Base-by-base conservation (phyloP, 1,140 invertebrate genomes). In the Acyrthosiphon pisum region DNA sequence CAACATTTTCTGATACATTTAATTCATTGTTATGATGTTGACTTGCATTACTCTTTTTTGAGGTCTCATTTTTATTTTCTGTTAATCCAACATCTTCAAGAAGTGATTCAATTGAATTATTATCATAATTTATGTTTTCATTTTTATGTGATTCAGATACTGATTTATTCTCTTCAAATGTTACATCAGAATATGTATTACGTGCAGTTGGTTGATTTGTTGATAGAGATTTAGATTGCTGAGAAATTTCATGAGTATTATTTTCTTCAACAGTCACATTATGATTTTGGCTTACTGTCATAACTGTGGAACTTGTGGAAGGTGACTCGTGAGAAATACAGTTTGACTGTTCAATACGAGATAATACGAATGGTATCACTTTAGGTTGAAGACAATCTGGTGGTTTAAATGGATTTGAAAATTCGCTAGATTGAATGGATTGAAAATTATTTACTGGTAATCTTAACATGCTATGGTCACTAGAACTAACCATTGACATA, bases 351-450 rank as follows among this genome's bases (percentile, higher is more conserved):
- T 92, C 46, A 53, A 48, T 37, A 37, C n/a, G 68, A 46, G 91
- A n/a, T 92, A 92, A 35, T 50, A 92, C 26, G n/a, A n/a, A n/a
- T n/a, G n/a, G n/a, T n/a, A n/a, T n/a, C 8, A 50, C 68, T n/a
- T 8, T 41, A 14, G 60, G 76, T 50, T 50, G 30, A n/a, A 50
- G 0, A 44, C n/a, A 9, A 81, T 23, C n/a, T 35, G 76, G 91
- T 81, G 76, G 91, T 50, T 92, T 92, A 92, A 92, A 92, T 22
- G 91, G 76, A 83, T 92, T 92, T 92, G 48, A 92, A 35, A 35
- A 30, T 91, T 48, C 44, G 18, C 35, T 83, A 35, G 46, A 20
- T 81, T 48, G 30, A 6, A 83, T 83, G 1, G 14, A 76, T 37
- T 83, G 91, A 81, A 35, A 92, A 92, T 92, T 50, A 3, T 46